phyloP scores from a whole-genome alignment of 2,113 vertebrate genomes.

The Rhea pennata region DNA sequence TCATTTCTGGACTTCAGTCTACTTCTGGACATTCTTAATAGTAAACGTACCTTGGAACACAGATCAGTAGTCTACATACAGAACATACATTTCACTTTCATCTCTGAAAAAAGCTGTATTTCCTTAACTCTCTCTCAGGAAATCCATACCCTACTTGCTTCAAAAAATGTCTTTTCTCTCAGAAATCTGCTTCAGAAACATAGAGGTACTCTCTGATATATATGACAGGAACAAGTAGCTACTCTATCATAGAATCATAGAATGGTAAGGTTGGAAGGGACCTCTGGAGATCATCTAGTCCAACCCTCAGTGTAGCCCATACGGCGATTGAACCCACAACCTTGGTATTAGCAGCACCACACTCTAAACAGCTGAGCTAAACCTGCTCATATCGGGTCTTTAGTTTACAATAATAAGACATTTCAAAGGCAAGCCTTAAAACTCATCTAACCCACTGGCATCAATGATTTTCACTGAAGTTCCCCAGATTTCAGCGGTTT shows the following conservation, averaged over 20 bases:
- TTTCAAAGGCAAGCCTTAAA: too few relatives aligned
- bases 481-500: neutral
- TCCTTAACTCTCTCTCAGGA: neutral
- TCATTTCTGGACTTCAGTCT: neutral
- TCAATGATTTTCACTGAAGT: neutral
- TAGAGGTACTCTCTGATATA: neutral
- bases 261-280: too few relatives aligned
- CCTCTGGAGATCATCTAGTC: too few relatives aligned
- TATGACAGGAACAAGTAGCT: accelerated
- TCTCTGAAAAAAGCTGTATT: neutral
- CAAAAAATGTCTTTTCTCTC: neutral
- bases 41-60: neutral
- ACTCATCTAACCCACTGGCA: neutral
- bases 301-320: too few relatives aligned
- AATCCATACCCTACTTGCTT: neutral
- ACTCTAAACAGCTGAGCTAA: too few relatives aligned
- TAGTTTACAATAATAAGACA: neutral
- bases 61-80: neutral
- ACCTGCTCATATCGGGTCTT: neutral
- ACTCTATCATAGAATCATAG: neutral
- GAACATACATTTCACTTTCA: neutral
- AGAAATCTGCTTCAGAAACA: neutral
- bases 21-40: neutral
- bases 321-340: too few relatives aligned
- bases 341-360: too few relatives aligned